Percentiles rank a stretch among this genome's conserved stretches.
These are phyloP conservation scores for Catharus ustulatus DNA, from an alignment of 2,797 vertebrate genomes.

Conservation along the genomic window DNA sequence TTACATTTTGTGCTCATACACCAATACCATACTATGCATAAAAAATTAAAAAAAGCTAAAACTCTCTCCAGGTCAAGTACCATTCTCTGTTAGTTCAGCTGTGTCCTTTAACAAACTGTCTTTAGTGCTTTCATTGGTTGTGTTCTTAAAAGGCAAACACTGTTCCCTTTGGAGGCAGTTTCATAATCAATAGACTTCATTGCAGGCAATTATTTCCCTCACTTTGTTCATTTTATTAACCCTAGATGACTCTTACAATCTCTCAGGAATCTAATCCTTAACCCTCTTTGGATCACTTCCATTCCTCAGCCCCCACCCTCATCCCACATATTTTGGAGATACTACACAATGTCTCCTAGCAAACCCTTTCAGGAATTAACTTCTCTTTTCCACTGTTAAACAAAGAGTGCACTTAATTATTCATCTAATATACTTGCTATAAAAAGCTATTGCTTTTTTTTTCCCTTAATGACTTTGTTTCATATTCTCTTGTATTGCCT, in stretches of 20 bases:
- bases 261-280: conserved; percentile 36
- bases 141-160: conserved; percentile 38
- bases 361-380: conserved; percentile 46
- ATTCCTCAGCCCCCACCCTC: neutral
- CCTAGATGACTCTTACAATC: conserved; percentile 42
- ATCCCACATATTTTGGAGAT: neutral
- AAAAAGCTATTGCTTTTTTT: neutral
- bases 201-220: conserved; percentile 37
- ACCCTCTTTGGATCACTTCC: neutral
- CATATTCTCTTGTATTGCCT: neutral
- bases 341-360: conserved; percentile 8
- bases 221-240: conserved; percentile 39
- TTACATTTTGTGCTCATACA: neutral
- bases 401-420: neutral
- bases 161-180: conserved; percentile 14
- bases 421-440: neutral
- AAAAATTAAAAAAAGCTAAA: neutral
- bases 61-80: neutral
- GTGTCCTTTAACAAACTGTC: conserved; percentile 9
- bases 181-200: conserved; percentile 51
- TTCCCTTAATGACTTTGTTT: neutral
- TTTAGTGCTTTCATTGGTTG: conserved; percentile 2
- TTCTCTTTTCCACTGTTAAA: conserved; percentile 12
- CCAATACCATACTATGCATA: neutral
- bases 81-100: conserved; percentile 39